These are phyloP conservation scores for Triops cancriformis DNA, from an alignment of 1,140 invertebrate genomes.

Conservation along the genomic window DNA sequence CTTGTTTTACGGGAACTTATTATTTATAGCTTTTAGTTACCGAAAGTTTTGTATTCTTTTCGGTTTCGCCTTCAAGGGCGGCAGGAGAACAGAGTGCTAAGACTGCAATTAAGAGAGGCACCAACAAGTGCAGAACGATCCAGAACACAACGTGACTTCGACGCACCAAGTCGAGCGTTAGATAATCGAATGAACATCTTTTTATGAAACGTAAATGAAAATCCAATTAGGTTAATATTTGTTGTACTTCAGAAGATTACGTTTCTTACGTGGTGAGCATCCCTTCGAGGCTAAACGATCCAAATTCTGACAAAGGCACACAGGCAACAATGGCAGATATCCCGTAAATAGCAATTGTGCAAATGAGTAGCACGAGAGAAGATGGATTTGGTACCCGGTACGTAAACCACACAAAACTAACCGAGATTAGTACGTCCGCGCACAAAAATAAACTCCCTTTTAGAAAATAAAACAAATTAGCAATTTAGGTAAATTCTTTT, in stretches of 20 bases:
- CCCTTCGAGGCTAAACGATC: not conserved
- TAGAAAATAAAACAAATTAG: too few relatives aligned
- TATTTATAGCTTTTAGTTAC: too few relatives aligned
- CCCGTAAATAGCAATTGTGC: not conserved
- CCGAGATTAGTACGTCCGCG: not conserved
- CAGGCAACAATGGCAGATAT: not conserved
- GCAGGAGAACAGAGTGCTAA: not conserved
- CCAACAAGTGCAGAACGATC: not conserved
- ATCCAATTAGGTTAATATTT: not conserved
- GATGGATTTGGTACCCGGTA: conserved; percentile 2
- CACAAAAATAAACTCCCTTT: not conserved
- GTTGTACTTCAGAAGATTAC: not conserved
- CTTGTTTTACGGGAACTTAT: too few relatives aligned
- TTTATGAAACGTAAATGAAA: not conserved
- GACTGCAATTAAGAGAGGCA: not conserved
- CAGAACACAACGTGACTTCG: not conserved
- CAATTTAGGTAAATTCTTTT: too few relatives aligned
- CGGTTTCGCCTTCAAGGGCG: not conserved
- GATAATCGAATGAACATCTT: not conserved
- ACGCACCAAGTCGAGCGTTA: not conserved
- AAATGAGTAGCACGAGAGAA: not conserved
- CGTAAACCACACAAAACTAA: not conserved
- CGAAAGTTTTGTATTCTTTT: not conserved
- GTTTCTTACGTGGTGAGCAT: not conserved
- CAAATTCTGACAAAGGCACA: not conserved